These are phyloP conservation scores for Mylabris sibirica DNA, from an alignment of 2,888 invertebrate species.

Conservation along the genomic window DNA sequence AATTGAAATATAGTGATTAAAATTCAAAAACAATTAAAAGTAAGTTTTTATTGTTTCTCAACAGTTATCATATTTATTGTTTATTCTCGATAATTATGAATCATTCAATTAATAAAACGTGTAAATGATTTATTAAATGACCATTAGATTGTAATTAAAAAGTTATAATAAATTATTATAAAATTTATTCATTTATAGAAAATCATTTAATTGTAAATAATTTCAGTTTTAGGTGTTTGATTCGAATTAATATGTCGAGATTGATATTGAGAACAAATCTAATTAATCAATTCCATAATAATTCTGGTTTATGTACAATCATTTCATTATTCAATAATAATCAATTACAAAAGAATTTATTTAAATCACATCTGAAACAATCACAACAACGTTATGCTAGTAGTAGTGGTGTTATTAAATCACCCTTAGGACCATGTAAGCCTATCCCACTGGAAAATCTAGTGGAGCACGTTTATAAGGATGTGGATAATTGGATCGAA, in stretches of 20 bases:
- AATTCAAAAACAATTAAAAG: too few relatives aligned
- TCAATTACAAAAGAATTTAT: neutral
- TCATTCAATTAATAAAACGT: neutral
- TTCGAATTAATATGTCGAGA: slow-evolving; percentile 21
- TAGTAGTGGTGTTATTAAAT: slow-evolving; percentile 55
- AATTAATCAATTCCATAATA: slow-evolving; percentile 39
- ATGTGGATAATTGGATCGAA: slow-evolving; percentile 65
- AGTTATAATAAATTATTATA: slow-evolving; percentile 17
- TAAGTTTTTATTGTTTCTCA: too few relatives aligned
- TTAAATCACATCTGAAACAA: neutral
- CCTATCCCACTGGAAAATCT: slow-evolving; percentile 66
- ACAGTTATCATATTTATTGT: too few relatives aligned
- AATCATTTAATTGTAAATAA: neutral
- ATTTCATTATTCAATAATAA: slow-evolving; percentile 21
- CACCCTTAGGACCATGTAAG: slow-evolving; percentile 64
- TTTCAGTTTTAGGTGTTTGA: slow-evolving; percentile 18
- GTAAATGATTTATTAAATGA: neutral
- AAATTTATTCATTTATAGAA: slow-evolving; percentile 16
- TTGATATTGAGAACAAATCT: slow-evolving; percentile 27
- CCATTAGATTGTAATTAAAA: neutral
- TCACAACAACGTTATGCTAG: slow-evolving; percentile 9
- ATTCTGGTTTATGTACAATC: slow-evolving; percentile 37
- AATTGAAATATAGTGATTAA: neutral
- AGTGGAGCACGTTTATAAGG: slow-evolving; percentile 68
- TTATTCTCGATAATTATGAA: too few relatives aligned